Percentiles rank a stretch among this genome's conserved stretches.
phyloP scores from a whole-genome alignment of 2,888 invertebrate genomes.

The Tenthredo amoena region DNA sequence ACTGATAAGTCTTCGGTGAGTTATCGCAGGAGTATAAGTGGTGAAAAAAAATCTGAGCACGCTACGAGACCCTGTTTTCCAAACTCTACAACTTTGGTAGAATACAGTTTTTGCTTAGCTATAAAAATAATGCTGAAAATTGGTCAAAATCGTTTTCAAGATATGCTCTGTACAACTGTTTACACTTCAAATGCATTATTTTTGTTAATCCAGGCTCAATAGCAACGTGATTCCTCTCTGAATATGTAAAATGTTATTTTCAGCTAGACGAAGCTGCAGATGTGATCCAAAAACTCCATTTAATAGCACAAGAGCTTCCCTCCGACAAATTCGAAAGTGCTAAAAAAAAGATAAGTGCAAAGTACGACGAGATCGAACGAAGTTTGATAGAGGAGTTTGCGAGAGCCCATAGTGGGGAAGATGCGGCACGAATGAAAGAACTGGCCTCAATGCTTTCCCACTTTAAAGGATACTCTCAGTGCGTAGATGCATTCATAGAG shows the following conservation, averaged over 20 bases:
- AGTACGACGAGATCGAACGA: constrained; percentile 94
- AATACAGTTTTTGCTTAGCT: not conserved
- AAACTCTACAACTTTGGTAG: not conserved
- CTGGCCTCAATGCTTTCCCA: constrained; percentile 95
- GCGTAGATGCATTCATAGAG: constrained; percentile 98
- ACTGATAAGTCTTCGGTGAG: constrained; percentile 89
- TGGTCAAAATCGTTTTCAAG: not conserved
- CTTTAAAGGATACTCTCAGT: constrained; percentile 97
- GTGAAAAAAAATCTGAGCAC: not conserved
- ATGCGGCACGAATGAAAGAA: constrained; percentile 94
- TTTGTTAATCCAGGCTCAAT: not conserved
- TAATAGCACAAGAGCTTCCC: constrained; percentile 97
- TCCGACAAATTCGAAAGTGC: constrained; percentile 92
- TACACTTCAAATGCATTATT: no score
- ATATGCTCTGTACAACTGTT: not conserved
- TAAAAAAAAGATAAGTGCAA: constrained; percentile 91
- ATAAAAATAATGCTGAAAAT: constrained; percentile 27
- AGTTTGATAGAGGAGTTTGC: constrained; percentile 97
- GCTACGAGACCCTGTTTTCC: not conserved
- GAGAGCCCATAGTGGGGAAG: constrained; percentile 91
- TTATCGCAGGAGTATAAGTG: not conserved
- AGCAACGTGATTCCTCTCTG: not conserved
- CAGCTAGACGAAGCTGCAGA: constrained; percentile 97
- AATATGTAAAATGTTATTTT: constrained; percentile 63
- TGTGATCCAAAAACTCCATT: constrained; percentile 96